These are phyloP conservation scores for Eurosta solidaginis DNA, from an alignment of 1,140 invertebrate genomes.

Conservation along the genomic window DNA sequence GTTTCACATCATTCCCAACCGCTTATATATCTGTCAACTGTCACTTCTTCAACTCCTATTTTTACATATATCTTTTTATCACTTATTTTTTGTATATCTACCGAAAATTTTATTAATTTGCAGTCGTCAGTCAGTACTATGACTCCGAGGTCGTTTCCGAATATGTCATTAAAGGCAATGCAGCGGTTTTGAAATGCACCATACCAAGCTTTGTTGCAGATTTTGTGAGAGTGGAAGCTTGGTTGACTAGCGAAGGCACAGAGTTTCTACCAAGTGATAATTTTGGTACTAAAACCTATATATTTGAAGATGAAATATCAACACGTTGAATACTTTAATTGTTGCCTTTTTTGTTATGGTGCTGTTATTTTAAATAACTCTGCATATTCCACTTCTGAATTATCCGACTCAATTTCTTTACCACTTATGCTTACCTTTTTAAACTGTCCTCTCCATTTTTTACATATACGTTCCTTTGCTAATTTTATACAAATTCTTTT, in stretches of 20 bases:
- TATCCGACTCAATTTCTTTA: neutral
- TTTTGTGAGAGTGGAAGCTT: conserved; percentile 87
- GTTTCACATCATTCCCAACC: neutral
- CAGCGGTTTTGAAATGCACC: conserved; percentile 89
- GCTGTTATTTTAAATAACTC: neutral
- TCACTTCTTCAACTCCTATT: neutral
- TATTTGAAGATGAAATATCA: too few species aligned
- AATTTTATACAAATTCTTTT: conserved; percentile 38
- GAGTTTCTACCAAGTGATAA: conserved; percentile 64
- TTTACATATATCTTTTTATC: neutral
- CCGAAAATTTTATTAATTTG: conserved; percentile 31
- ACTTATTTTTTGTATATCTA: conserved; percentile 7
- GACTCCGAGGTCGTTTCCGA: conserved; percentile 90
- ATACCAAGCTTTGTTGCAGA: conserved; percentile 91
- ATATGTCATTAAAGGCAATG: conserved; percentile 90
- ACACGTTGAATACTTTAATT: neutral
- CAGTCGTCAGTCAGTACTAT: conserved; percentile 86
- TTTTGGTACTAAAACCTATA: conserved; percentile 47
- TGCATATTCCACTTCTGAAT: neutral
- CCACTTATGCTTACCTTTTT: neutral
- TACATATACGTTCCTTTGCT: neutral
- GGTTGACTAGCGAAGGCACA: conserved; percentile 79
- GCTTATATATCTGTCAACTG: neutral
- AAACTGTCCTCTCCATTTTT: conserved; percentile 16
- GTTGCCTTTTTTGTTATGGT: neutral